A percentile compares a stretch with the other conserved stretches of the same genome.
phyloP scores from a whole-genome alignment of 2,888 invertebrate species.

The Troides aeacus region DNA sequence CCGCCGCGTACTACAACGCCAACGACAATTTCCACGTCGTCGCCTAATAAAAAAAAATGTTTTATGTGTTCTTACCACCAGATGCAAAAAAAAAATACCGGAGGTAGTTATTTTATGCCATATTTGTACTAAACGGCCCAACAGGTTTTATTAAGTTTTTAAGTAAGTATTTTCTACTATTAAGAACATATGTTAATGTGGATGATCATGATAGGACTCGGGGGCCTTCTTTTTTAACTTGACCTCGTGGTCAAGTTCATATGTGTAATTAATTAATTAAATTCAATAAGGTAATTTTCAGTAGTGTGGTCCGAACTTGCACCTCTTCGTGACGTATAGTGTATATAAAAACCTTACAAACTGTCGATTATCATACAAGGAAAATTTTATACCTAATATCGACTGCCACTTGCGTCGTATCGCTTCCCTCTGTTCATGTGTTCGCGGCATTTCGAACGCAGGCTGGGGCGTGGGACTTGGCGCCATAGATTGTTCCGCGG shows the following conservation, averaged over 20 bases:
- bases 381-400: slow-evolving; percentile 83
- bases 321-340: too few species aligned
- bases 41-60: slow-evolving; percentile 49
- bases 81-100: not conserved
- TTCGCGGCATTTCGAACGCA: slow-evolving; percentile 78
- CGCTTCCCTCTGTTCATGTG: slow-evolving; percentile 87
- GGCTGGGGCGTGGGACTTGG: slow-evolving; percentile 49
- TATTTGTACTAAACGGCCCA: not conserved
- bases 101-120: not conserved
- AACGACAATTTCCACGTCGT: slow-evolving; percentile 75
- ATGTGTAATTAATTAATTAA: too few species aligned
- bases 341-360: too few species aligned
- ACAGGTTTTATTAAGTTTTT: not conserved
- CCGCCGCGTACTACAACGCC: slow-evolving; percentile 84
- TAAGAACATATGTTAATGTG: too few species aligned
- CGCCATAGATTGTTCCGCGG: slow-evolving; percentile 45
- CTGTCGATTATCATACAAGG: not conserved
- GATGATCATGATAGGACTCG: too few species aligned
- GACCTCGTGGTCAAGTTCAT: too few species aligned
- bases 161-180: not conserved
- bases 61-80: not conserved
- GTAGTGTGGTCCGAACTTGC: too few species aligned
- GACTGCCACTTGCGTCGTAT: slow-evolving; percentile 91
- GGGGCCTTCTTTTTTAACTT: too few species aligned
- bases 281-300: too few species aligned